A percentile compares a stretch with the other conserved stretches of the same genome.
phyloP scores from a whole-genome alignment of 1,140 invertebrate species.

The Oncopodura yosiiana region DNA sequence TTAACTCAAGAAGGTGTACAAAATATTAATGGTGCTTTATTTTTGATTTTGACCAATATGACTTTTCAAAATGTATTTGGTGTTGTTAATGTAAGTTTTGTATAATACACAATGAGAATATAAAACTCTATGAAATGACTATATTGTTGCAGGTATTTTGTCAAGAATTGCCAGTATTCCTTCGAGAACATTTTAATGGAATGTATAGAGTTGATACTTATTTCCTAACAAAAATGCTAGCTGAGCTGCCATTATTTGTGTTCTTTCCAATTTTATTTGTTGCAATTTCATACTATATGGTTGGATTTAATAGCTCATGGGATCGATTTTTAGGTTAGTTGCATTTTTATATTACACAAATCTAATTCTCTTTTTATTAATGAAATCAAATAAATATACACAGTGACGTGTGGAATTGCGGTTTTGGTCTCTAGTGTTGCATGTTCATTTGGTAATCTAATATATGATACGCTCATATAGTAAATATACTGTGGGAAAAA shows the following conservation, averaged over 20 bases:
- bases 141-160: slow-evolving; percentile 69
- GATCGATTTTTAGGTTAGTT: slow-evolving; percentile 66
- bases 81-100: slow-evolving; percentile 75
- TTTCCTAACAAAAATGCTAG: slow-evolving; percentile 81
- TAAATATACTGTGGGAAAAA: no score
- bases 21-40: slow-evolving; percentile 93
- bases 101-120: no score
- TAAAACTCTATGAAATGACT: no score
- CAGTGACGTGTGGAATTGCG: slow-evolving; percentile 59
- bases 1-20: slow-evolving; percentile 78
- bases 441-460: slow-evolving; percentile 83
- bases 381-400: no score
- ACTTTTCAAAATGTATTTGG: slow-evolving; percentile 86
- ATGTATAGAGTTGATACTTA: slow-evolving; percentile 89
- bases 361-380: no score
- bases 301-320: slow-evolving; percentile 63
- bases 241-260: slow-evolving; percentile 62
- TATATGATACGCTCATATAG: no score
- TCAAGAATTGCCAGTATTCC: slow-evolving; percentile 78
- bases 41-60: slow-evolving; percentile 84
- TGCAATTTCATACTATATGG: slow-evolving; percentile 74
- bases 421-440: slow-evolving; percentile 79
- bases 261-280: slow-evolving; percentile 75
- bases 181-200: slow-evolving; percentile 80
- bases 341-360: no score